Base-by-base conservation (phyloP, 2,888 invertebrate genomes). In the Paralinhomoeus sp. region DNA sequence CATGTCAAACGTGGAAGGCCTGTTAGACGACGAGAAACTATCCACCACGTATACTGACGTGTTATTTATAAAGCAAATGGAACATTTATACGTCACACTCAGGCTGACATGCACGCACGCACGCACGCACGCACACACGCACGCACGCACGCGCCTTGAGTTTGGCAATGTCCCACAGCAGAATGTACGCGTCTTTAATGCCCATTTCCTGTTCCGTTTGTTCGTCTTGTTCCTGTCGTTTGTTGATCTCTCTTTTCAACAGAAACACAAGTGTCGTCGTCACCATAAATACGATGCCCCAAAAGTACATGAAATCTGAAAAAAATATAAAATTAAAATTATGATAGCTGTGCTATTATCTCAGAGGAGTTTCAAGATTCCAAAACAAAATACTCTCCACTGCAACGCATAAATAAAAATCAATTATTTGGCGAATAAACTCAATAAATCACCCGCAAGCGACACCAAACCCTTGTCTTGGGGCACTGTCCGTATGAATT, bases 221-320 rank as follows among this genome's bases (percentile, higher is more conserved):
- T 31, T 15, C 9, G 9, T 31, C 9, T 31, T 15, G 31, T 31
- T 15, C 9, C 31, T 31, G 31, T 15, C 61, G 71, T 67, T 49
- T 71, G 40, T 55, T 59, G 21, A 57, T 69, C 66, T 91, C 91
- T 50, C 71, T 73, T 63, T 93, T 93, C n/a, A 87, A 71, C 17
- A 89, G 48, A 34, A 80, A 79, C 40, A 93, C 77, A 2, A 91
- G 58, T 0, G 85, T 83, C 0, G 97, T 99, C 1, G 80, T 77
- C 1, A 79, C 62, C 41, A 97, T 71, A 63, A 93, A 99, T 2
- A 81, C 71, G 65, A 82, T 73, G 5, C 87, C 87, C 91, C 93
- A 97, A 63, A 91, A 85, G 61, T 77, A 76, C 18, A 97, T 70
- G 65, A 91, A 99, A 52, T 80, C 81, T 72, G 66, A 42, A 62